Base-by-base conservation (phyloP, 2,888 invertebrate species). In the Cordilura impudica region DNA sequence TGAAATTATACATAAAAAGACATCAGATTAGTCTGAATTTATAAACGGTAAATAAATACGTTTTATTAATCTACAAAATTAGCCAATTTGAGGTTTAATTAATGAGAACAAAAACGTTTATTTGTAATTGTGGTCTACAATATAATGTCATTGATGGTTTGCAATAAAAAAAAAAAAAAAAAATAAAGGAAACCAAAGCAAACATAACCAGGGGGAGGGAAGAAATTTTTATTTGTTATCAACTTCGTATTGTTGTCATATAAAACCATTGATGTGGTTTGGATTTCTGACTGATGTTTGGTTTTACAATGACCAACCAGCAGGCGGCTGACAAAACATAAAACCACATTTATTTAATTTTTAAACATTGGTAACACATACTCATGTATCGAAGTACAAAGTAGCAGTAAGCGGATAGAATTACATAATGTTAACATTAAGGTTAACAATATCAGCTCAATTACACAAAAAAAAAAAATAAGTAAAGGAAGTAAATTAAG, bases 181-280 rank as follows among this genome's bases (percentile, higher is more conserved):
- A 70, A 54, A 74, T 61, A 47, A 60, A 45, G 35, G 54, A 67
- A 60, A 67, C 58, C 58, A 35, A 26, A 21, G 1, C 1, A 19
- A 35, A 26, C 43, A 21, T 26, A 54, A 31, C 16, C 26, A 47
- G 12, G 45, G 56, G 47, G 29, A n/a, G 70, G 31, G 0, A 56
- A 56, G 18, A 51, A 67, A 19, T 54, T 49, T 29, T 45, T 76
- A 16, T 19, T 47, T 43, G 26, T 53, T 47, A 56, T 51, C 51
- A 67, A 49, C 21, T 26, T 21, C 29, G 26, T 75, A 26, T 58
- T 69, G 73, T 69, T 78, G 63, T 65, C 78, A 63, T 56, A 56
- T 18, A 45, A 39, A 58, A 43, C 67, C 69, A 78, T 73, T 73
- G 78, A 73, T 73, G 78, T 78, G 78, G 78, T 78, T 73, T 72